Percentiles rank a stretch among this genome's conserved stretches.
Conservation (phyloP, 2,797 vertebrate species). For the Acanthurus leucopareius region DNA sequence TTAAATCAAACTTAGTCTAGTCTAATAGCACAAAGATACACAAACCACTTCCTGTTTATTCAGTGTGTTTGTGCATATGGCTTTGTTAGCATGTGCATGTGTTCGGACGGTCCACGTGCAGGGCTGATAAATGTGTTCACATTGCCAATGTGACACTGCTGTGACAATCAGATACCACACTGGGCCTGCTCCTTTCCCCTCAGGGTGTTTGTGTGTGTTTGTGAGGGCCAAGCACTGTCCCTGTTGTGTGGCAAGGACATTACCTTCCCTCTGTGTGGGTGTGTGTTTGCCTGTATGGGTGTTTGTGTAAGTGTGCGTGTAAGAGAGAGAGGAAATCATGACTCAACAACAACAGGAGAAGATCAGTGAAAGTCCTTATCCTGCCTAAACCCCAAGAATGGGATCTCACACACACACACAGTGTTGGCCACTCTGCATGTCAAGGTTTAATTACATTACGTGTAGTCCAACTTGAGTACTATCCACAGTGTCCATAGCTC, state of each 20-base stretch:
- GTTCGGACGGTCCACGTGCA: constrained; percentile 56
- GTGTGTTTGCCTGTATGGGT: constrained; percentile 30
- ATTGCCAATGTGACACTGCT: constrained; percentile 72
- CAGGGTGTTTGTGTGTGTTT: constrained; percentile 41
- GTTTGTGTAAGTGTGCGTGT: constrained; percentile 23
- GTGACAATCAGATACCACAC: constrained; percentile 75
- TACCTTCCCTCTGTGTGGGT: constrained; percentile 50
- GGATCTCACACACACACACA: constrained; percentile 51
- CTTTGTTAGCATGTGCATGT: constrained; percentile 48
- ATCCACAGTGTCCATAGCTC: neutral
- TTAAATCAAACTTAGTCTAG: constrained; percentile 1
- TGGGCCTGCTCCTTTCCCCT: constrained; percentile 54
- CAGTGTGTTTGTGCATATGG: constrained; percentile 58
- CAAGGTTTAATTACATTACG: constrained; percentile 46
- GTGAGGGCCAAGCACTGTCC: constrained; percentile 40
- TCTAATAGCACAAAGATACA: constrained; percentile 1
- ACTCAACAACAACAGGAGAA: constrained; percentile 52
- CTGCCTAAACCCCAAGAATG: constrained; percentile 56
- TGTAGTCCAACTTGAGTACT: constrained; percentile 22
- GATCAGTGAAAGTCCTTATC: constrained; percentile 58
- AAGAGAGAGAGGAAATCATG: constrained; percentile 40
- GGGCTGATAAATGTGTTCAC: constrained; percentile 63
- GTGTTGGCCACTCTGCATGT: constrained; percentile 22
- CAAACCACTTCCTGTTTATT: constrained; percentile 26
- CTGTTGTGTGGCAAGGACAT: constrained; percentile 73